Base-by-base conservation (phyloP, 2,797 vertebrate genomes). In the Ibycter americanus region DNA sequence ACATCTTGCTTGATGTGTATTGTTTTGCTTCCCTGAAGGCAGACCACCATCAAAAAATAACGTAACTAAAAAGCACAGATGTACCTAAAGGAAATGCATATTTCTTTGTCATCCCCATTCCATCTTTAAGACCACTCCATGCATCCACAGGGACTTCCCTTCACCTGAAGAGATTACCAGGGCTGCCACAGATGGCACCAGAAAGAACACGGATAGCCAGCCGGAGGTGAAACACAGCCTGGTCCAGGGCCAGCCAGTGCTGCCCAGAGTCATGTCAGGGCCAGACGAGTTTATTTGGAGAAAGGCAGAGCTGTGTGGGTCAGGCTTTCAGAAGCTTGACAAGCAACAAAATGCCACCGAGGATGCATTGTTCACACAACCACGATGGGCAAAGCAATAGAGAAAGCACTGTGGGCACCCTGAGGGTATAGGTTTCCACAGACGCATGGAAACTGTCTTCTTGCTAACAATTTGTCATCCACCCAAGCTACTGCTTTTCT, bases 371-470 rank as follows among this genome's bases (percentile, higher is more conserved):
- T 59, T 84, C 46, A 1, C n/a, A 66, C 55, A 89, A 15, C 58
- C 74, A 19, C 0, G 19, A 94, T 31, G 49, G 65, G 72, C 40
- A 88, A 83, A 92, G 78, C 51, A 92, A 90, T 4, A 90, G 62
- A 93, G 93, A 96, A 92, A 92, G 73, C 56, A 47, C 62, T 77
- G 74, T 0, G 0, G 68, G 51, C 81, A 92, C 86, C 73, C 83
- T 63, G 70, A 87, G 73, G 81, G 66, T 77, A 72, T 29, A n/a
- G 40, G 55, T 90, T 97, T 96, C 95, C 96, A 90, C 77, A 90
- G 63, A 87, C 2, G 4, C 77, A 63, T 0, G 6, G 88, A 93
- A 96, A 96, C 59, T 22, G 11, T n/a, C 83, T 29, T 89, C 52
- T 70, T 88, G 40, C 70, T 84, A 96, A 93, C n/a, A 42, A 90